phyloP scores from a whole-genome alignment of 2,888 invertebrate species.

The Cryptosula pallasiana region DNA sequence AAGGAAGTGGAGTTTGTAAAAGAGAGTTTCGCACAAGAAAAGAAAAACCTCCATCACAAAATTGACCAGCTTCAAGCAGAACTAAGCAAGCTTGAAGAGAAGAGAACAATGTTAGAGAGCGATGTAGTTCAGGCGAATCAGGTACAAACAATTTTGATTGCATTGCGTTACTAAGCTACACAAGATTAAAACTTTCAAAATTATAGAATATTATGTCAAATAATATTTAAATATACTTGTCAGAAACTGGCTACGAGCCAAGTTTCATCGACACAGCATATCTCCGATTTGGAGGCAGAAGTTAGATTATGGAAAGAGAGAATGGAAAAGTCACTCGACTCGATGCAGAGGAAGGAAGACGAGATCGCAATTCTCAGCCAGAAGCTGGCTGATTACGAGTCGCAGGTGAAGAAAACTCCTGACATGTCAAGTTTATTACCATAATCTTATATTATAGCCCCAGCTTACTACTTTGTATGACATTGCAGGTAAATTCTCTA shows the following conservation, averaged over 20 bases:
- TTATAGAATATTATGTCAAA: too few relatives aligned
- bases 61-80: neutral
- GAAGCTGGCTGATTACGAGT: neutral
- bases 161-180: too few relatives aligned
- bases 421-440: too few relatives aligned
- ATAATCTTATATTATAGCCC: too few relatives aligned
- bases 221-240: too few relatives aligned
- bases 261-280: neutral
- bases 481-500: neutral
- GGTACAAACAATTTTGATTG: too few relatives aligned
- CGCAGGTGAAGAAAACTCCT: neutral
- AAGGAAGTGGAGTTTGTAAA: neutral
- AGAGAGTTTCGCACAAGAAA: neutral
- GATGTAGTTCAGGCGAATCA: neutral
- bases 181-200: too few relatives aligned
- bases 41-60: neutral
- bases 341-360: conserved; percentile 14
- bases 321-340: neutral
- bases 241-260: neutral
- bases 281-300: neutral
- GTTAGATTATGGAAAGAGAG: conserved; percentile 17
- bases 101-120: neutral
- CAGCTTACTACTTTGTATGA: neutral
- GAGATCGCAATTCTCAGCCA: neutral
- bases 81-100: neutral